A percentile compares a stretch with the other conserved stretches of the same genome.
These are phyloP conservation scores for Brassicogethes aeneus DNA, from an alignment of 2,888 invertebrate genomes.

Conservation along the genomic window DNA sequence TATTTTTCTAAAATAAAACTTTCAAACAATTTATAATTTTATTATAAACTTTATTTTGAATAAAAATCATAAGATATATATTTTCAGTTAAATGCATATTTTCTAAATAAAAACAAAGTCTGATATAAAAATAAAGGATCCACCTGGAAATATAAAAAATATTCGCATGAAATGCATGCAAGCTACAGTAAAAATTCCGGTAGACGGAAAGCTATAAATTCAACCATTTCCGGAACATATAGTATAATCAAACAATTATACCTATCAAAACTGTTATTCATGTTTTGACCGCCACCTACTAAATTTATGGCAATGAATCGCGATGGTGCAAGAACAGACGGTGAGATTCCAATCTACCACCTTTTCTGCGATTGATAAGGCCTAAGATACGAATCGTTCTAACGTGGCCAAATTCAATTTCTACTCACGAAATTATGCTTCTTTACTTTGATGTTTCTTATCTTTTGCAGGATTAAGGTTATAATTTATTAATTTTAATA, in stretches of 20 bases:
- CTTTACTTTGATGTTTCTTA: too few species aligned
- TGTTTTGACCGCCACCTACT: constrained; percentile 29
- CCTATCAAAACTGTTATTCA: constrained; percentile 35
- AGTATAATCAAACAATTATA: constrained; percentile 36
- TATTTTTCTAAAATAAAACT: too few species aligned
- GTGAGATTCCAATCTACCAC: constrained; percentile 9
- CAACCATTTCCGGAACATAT: constrained; percentile 19
- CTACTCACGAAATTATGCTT: not conserved
- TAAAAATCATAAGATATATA: too few species aligned
- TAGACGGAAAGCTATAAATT: not conserved
- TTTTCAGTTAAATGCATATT: too few species aligned
- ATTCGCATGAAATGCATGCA: not conserved
- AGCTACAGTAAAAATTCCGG: not conserved
- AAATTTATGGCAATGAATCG: constrained; percentile 27
- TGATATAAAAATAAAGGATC: too few species aligned
- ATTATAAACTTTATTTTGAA: too few species aligned
- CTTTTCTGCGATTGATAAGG: constrained; percentile 1
- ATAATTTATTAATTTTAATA: too few species aligned
- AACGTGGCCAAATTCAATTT: not conserved
- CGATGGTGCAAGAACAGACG: constrained; percentile 14
- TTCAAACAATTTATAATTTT: too few species aligned
- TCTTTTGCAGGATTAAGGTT: too few species aligned
- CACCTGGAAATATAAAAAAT: too few species aligned
- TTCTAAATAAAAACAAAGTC: too few species aligned
- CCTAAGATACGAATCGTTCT: not conserved